Percentiles rank a stretch among this genome's conserved stretches.
Evolutionary conservation across 2,113 vertebrate genomes (phyloP).

Genomic region (Thamnaconus septentrionalis): DNA sequence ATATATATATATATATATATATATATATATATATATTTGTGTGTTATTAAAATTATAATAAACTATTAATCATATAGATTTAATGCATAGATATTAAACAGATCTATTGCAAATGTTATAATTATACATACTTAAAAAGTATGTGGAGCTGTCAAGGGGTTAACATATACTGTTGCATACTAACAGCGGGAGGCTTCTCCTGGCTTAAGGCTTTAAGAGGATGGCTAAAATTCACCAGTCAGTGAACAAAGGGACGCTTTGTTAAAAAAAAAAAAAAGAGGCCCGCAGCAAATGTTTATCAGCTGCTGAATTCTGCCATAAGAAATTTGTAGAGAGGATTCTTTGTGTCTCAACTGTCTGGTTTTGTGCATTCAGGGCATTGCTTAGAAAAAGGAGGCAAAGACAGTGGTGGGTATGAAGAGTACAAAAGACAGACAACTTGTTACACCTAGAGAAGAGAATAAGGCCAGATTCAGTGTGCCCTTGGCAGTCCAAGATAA

Average conservation of each 20-base stretch:
- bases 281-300: slow-evolving; percentile 40
- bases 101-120: background rate
- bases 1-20: too few species aligned
- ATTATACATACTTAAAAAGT: background rate
- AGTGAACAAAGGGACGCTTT: slow-evolving; percentile 44
- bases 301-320: slow-evolving; percentile 49
- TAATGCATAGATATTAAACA: background rate
- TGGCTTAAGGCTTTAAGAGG: slow-evolving; percentile 7
- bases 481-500: too few species aligned
- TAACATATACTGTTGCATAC: background rate
- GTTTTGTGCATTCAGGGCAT: slow-evolving; percentile 6
- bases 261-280: slow-evolving; percentile 9
- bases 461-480: too few species aligned
- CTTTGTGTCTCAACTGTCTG: slow-evolving; percentile 8
- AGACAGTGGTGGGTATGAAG: background rate
- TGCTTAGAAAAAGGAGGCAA: slow-evolving; percentile 1
- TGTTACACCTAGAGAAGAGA: too few species aligned
- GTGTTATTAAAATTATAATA: too few species aligned
- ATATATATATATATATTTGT: too few species aligned
- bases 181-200: background rate
- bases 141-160: too few species aligned
- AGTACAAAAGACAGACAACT: too few species aligned
- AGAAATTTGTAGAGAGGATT: slow-evolving; percentile 11
- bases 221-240: background rate
- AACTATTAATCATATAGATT: too few species aligned